A percentile compares a stretch with the other conserved stretches of the same genome.
phyloP scores from a whole-genome alignment of 1,140 invertebrate genomes.

The Teleopsis dalmanni region DNA sequence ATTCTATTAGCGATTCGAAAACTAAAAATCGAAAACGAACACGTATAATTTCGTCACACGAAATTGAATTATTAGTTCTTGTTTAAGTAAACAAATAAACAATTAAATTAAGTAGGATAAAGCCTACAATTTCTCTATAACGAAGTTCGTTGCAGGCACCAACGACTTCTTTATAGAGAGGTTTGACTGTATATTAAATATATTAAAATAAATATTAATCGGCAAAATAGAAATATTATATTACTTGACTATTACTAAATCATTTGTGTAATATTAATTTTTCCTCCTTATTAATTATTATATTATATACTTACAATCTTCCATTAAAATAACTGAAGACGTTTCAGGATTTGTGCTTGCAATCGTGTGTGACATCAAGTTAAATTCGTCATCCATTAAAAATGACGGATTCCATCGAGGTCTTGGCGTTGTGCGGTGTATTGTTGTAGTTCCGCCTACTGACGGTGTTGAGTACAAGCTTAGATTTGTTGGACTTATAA shows the following conservation, averaged over 20 bases:
- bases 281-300: not conserved
- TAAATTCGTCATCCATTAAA: constrained; percentile 90
- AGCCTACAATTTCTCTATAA: not conserved
- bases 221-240: not conserved
- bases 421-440: constrained; percentile 51
- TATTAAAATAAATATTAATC: not conserved
- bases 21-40: too few species aligned
- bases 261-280: not conserved
- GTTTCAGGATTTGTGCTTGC: constrained; percentile 53
- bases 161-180: not conserved
- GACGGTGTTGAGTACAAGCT: constrained; percentile 78
- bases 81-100: too few species aligned
- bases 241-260: not conserved
- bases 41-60: too few species aligned
- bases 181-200: not conserved
- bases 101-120: too few species aligned
- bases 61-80: too few species aligned
- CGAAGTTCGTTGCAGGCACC: not conserved
- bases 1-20: too few species aligned
- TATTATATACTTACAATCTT: constrained; percentile 52
- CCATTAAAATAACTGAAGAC: constrained; percentile 62
- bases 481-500: constrained; percentile 84
- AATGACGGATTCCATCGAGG: constrained; percentile 80
- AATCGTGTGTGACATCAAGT: constrained; percentile 74
- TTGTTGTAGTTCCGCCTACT: constrained; percentile 50